Base-by-base conservation (phyloP, 1,140 invertebrate genomes). In the Latrodectus geometricus region DNA sequence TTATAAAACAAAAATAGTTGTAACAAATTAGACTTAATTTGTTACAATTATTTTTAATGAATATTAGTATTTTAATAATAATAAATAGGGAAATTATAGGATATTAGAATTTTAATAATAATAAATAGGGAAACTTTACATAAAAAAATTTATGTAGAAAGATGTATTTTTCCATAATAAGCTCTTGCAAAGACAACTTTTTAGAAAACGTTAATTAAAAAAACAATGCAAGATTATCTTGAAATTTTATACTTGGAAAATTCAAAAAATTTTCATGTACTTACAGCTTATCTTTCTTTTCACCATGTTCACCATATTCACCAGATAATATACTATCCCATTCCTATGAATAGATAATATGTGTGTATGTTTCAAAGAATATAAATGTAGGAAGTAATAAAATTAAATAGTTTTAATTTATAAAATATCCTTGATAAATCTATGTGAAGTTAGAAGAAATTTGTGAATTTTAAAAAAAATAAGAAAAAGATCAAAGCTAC, bases 271-370 rank as follows among this genome's bases (percentile, higher is more conserved):
- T 74, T 48, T 20, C 35, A 74, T 20, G 11, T 21, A 83, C 61
- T 68, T 75, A 83, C 81, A 65, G 21, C 50, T 75, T 83, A 21
- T 83, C 72, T 17, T 75, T 83, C 7, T 21, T 20, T 17, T 83
- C 70, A 56, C 9, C 56, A 74, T 49, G 17, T 52, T 77, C 49
- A 15, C 21, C 82, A 85, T 70, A 85, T 17, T 85, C 80, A 23
- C 48, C 20, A 23, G 68, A 73, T 48, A 82, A 49, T n/a, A 85
- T 56, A 70, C 20, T 85, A 61, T 74, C 82, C 82, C 82, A 85
- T 70, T 85, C 82, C 82, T 82, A 48, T 20, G 65, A 74, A 35
- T 35, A 35, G 23, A 20, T 14, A 54, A 20, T 65, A 65, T 15
- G 1, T 15, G n/a, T 4, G 61, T 35, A 65, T 2, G 61, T 65